Evolutionary conservation across 2,797 vertebrate species (phyloP).

Genomic region (Leptoclinus maculatus): DNA sequence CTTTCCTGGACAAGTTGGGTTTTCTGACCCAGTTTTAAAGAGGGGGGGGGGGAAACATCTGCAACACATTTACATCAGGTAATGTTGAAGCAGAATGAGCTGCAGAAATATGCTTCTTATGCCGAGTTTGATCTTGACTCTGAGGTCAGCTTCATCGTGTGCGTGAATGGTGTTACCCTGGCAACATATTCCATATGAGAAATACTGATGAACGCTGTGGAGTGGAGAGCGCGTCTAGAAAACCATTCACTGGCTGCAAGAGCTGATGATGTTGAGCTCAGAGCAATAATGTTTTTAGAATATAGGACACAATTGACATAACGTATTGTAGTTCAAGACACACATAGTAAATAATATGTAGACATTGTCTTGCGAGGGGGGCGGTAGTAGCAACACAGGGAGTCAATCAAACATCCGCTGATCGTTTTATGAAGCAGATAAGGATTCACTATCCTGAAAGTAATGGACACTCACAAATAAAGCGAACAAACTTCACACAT

Average conservation of each 20-base stretch:
- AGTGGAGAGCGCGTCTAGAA: slow-evolving; percentile 49
- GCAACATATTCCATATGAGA: slow-evolving; percentile 69
- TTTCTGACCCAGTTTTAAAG: slow-evolving; percentile 54
- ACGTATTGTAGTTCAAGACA: not conserved
- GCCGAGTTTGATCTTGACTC: slow-evolving; percentile 63
- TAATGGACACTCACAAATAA: not conserved
- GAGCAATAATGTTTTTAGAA: slow-evolving; percentile 21
- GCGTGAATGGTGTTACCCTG: slow-evolving; percentile 66
- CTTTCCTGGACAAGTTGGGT: slow-evolving; percentile 28
- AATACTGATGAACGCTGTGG: slow-evolving; percentile 51
- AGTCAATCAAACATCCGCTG: slow-evolving; percentile 1
- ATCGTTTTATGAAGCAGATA: slow-evolving; percentile 5
- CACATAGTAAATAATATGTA: not conserved
- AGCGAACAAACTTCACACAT: slow-evolving; percentile 18
- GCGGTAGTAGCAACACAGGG: not conserved
- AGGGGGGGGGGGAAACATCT: not conserved
- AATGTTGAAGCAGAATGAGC: slow-evolving; percentile 32
- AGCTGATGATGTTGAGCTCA: slow-evolving; percentile 38
- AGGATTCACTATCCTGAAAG: not conserved
- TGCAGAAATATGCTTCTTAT: slow-evolving; percentile 45
- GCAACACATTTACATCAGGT: slow-evolving; percentile 55
- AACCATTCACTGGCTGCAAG: slow-evolving; percentile 46
- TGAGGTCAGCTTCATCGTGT: slow-evolving; percentile 61
- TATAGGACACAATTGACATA: slow-evolving; percentile 18
- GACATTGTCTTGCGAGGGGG: not conserved